Percentiles rank a stretch among this genome's conserved stretches.
Conservation (phyloP, 1,140 invertebrate species). For the Harlomillsia oculata region DNA sequence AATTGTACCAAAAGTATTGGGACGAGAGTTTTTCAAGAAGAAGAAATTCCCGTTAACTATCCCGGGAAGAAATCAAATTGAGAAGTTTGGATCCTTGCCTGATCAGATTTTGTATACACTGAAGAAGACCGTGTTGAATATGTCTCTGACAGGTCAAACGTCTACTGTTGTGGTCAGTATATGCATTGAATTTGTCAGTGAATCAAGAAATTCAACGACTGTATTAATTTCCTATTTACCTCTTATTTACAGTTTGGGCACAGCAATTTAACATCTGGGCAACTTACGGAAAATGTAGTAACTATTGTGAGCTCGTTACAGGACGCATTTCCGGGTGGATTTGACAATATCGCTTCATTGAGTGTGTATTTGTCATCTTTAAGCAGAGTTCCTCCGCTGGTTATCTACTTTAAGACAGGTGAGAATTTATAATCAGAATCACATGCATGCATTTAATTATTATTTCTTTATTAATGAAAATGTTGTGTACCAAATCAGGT, state of each 20-base stretch:
- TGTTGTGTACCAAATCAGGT: neutral
- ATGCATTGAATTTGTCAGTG: neutral
- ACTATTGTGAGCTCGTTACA: conserved; percentile 17
- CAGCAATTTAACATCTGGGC: conserved; percentile 13
- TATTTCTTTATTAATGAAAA: neutral
- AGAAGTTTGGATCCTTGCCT: conserved; percentile 7
- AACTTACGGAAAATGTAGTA: conserved; percentile 23
- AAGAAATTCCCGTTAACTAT: conserved; percentile 25
- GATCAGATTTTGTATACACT: conserved; percentile 14
- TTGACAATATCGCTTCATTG: conserved; percentile 27
- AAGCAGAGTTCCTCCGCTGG: conserved; percentile 11
- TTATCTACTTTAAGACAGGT: conserved; percentile 26
- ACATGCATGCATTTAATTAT: neutral
- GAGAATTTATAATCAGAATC: neutral
- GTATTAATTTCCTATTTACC: neutral
- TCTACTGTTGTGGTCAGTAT: conserved; percentile 20
- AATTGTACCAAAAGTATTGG: conserved; percentile 16
- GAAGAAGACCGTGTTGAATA: conserved; percentile 26
- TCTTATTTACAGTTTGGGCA: conserved; percentile 23
- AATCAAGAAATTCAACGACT: neutral
- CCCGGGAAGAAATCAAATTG: conserved; percentile 1
- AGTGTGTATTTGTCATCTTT: conserved; percentile 10
- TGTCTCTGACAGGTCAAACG: conserved; percentile 22
- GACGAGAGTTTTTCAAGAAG: conserved; percentile 30
- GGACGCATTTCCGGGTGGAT: conserved; percentile 28